Conservation (phyloP, 2,888 invertebrate genomes). For the Eledona agricola region DNA sequence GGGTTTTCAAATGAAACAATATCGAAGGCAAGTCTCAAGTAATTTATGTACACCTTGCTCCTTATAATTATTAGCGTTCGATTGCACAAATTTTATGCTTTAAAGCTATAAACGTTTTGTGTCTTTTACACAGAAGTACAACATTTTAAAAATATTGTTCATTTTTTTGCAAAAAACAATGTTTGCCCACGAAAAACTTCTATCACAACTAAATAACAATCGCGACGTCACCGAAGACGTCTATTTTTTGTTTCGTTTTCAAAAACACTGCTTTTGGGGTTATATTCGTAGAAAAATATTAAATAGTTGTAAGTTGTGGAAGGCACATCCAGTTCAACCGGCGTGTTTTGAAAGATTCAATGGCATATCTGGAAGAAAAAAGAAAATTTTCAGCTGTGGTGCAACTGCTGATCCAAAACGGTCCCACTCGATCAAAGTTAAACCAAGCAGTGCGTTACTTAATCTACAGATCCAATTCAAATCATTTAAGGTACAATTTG, state of each 20-base stretch:
- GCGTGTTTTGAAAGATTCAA: conserved; percentile 88
- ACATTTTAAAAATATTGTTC: conserved; percentile 17
- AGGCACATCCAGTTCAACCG: conserved; percentile 64
- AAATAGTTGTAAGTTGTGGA: conserved; percentile 38
- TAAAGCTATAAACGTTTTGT: conserved; percentile 40
- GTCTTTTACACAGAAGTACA: conserved; percentile 21
- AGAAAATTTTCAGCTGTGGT: conserved; percentile 4
- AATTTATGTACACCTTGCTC: conserved; percentile 41
- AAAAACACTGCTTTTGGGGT: conserved; percentile 15
- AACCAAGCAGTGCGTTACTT: too few relatives aligned
- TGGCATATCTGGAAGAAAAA: conserved; percentile 80
- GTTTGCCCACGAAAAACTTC: conserved; percentile 29
- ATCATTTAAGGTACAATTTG: too few relatives aligned
- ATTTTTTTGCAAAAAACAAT: conserved; percentile 25
- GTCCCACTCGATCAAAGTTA: too few relatives aligned
- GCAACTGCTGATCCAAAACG: too few relatives aligned
- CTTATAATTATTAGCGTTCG: conserved; percentile 43
- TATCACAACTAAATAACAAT: conserved; percentile 32
- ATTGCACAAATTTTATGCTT: conserved; percentile 45
- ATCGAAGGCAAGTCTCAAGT: conserved; percentile 30
- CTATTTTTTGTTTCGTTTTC: conserved; percentile 8
- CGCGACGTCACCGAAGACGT: conserved; percentile 11
- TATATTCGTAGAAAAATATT: conserved; percentile 31
- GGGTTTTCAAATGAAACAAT: conserved; percentile 24
- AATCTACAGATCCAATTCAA: too few relatives aligned